A percentile compares a stretch with the other conserved stretches of the same genome.
phyloP scores from a whole-genome alignment of 1,140 invertebrate genomes.

The Drosophila mojavensis region DNA sequence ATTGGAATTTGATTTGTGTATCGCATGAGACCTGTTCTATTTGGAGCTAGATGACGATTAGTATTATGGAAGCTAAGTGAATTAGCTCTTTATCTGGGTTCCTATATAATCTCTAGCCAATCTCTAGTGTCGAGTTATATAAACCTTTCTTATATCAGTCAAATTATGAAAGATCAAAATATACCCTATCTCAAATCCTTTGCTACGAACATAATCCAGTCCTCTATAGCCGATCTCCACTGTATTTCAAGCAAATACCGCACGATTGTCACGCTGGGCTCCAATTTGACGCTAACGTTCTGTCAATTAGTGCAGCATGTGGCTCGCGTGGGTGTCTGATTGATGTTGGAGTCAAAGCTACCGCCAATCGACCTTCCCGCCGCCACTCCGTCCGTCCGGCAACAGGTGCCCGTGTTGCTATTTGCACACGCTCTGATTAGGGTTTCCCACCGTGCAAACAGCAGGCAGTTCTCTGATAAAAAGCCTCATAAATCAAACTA shows the following conservation, averaged over 20 bases:
- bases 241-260: slow-evolving; percentile 36
- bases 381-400: slow-evolving; percentile 18
- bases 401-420: slow-evolving; percentile 50
- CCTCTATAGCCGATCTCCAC: slow-evolving; percentile 7
- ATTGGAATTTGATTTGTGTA: too few relatives aligned
- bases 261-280: slow-evolving; percentile 41
- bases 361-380: slow-evolving; percentile 28
- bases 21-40: too few relatives aligned
- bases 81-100: too few relatives aligned
- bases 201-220: too few relatives aligned
- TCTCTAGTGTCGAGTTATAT: neutral
- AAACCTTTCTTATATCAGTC: neutral
- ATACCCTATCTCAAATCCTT: too few relatives aligned
- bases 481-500: slow-evolving; percentile 66
- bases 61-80: too few relatives aligned
- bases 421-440: slow-evolving; percentile 45
- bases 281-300: slow-evolving; percentile 72
- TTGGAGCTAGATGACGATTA: too few relatives aligned
- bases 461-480: slow-evolving; percentile 56
- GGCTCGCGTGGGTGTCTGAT: slow-evolving; percentile 65
- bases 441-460: slow-evolving; percentile 48
- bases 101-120: neutral
- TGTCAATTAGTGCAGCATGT: slow-evolving; percentile 68
- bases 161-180: neutral
- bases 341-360: slow-evolving; percentile 63